Base-by-base conservation (phyloP, 1,140 invertebrate genomes). In the Lanistes nyassanus region DNA sequence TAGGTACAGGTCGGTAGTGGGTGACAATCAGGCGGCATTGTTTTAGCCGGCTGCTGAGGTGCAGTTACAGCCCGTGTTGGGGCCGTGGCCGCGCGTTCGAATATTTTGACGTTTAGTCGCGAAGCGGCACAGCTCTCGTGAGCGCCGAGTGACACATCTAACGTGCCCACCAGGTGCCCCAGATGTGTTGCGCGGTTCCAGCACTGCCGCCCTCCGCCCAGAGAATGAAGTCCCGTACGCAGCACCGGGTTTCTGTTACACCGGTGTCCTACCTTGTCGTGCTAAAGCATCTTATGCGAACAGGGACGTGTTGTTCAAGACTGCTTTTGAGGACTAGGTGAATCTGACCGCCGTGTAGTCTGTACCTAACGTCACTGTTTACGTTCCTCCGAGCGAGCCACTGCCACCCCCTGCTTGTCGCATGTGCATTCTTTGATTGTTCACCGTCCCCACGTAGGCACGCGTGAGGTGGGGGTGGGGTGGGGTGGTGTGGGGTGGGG, bases 81-180 rank as follows among this genome's bases (percentile, higher is more conserved):
- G 37, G 29, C 56, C 56, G 31, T 60, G 70, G 70, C 70, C 39
- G 70, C 70, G 34, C 11, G 68, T 34, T 42, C 51, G 37, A 55
- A 53, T 70, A 53, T 70, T 34, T 39, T 70, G 51, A 53, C 68
- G 68, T 53, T 70, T 70, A 53, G 47, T 51, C 62, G 62, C 37
- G 62, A 53, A 34, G 47, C 31, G 23, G 68, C 36, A n/a, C n/a
- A 13, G 34, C 7, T 55, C 21, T 42, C 2, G 36, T 58, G 36
- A 51, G 51, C 26, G 31, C 53, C 39, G 67, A 76, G 66, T 76
- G 75, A 76, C 67, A 76, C 75, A 76, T 75, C 67, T 36, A 71
- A 76, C 75, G 66, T 67, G 56, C 66, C 68, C 39, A n/a, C 39
- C 75, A 69, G 66, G 75, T 69, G 66, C 51, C 67, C 67, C 53